Evolutionary conservation across 2,797 vertebrate species (phyloP).

Genomic region (Percopsis omiscomaycus): DNA sequence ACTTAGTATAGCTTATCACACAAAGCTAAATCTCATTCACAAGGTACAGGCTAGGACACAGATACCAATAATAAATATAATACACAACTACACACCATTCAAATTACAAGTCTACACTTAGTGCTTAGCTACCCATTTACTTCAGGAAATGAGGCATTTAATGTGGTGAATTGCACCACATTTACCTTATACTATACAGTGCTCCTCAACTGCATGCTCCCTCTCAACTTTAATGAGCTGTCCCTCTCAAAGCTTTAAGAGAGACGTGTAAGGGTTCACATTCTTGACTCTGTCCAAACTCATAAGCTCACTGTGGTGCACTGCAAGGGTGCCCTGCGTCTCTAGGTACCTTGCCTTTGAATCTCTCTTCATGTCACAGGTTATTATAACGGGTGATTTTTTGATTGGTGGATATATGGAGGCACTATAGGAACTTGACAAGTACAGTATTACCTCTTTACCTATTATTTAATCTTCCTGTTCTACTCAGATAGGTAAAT

Average conservation of each 20-base stretch:
- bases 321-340: slow-evolving; percentile 59
- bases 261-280: slow-evolving; percentile 72
- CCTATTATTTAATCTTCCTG: no score
- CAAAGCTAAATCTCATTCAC: slow-evolving; percentile 35
- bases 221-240: slow-evolving; percentile 75
- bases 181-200: slow-evolving; percentile 35
- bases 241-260: slow-evolving; percentile 59
- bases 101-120: slow-evolving; percentile 17
- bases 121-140: slow-evolving; percentile 18
- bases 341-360: slow-evolving; percentile 51
- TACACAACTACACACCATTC: slow-evolving; percentile 12
- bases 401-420: slow-evolving; percentile 32
- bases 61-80: slow-evolving; percentile 46
- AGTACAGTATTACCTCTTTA: slow-evolving; percentile 1
- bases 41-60: slow-evolving; percentile 41
- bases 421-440: slow-evolving; percentile 2
- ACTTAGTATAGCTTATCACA: slow-evolving; percentile 31
- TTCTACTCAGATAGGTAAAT: no score
- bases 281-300: slow-evolving; percentile 72
- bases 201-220: slow-evolving; percentile 52
- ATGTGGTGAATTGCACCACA: slow-evolving; percentile 30
- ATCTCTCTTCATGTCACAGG: slow-evolving; percentile 54
- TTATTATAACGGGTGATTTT: slow-evolving; percentile 25
- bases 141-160: slow-evolving; percentile 33
- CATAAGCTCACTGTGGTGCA: slow-evolving; percentile 70